These are phyloP conservation scores for Syngnathus rostellatus DNA, from an alignment of 2,797 vertebrate genomes.

Conservation along the genomic window DNA sequence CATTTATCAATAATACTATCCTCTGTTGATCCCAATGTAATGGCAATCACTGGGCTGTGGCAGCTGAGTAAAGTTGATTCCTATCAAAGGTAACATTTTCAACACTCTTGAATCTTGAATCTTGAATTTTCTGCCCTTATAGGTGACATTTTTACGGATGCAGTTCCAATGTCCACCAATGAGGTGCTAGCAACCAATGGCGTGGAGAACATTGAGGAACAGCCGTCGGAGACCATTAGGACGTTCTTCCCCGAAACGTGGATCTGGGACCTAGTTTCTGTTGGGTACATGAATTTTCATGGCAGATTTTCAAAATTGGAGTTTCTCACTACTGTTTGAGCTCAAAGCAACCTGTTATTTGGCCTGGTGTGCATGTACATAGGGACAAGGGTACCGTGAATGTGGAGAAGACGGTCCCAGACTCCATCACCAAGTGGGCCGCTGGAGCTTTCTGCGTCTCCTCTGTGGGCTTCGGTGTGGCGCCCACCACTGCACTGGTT, in stretches of 20 bases:
- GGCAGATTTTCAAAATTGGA: neutral
- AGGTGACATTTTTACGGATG: no score
- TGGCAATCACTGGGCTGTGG: neutral
- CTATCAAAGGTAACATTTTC: neutral
- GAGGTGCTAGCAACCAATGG: neutral
- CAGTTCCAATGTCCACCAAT: no score
- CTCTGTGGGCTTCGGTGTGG: conserved; percentile 72
- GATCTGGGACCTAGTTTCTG: conserved; percentile 74
- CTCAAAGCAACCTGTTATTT: neutral
- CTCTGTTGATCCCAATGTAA: neutral
- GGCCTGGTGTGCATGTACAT: neutral
- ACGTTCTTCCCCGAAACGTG: conserved; percentile 71
- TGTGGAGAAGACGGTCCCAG: conserved; percentile 62
- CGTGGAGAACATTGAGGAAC: no score
- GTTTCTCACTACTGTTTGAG: neutral
- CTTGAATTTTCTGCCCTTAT: neutral
- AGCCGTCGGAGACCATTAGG: conserved; percentile 43
- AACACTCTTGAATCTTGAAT: no score
- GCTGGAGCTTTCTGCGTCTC: conserved; percentile 74
- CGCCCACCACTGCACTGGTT: conserved; percentile 53
- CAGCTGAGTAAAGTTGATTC: neutral
- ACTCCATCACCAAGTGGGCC: conserved; percentile 75
- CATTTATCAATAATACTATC: neutral
- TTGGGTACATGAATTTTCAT: conserved; percentile 56
- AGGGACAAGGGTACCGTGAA: conserved; percentile 44